Evolutionary conservation across 2,113 vertebrate genomes (phyloP).

Genomic region (Corythornis madagascariensis): DNA sequence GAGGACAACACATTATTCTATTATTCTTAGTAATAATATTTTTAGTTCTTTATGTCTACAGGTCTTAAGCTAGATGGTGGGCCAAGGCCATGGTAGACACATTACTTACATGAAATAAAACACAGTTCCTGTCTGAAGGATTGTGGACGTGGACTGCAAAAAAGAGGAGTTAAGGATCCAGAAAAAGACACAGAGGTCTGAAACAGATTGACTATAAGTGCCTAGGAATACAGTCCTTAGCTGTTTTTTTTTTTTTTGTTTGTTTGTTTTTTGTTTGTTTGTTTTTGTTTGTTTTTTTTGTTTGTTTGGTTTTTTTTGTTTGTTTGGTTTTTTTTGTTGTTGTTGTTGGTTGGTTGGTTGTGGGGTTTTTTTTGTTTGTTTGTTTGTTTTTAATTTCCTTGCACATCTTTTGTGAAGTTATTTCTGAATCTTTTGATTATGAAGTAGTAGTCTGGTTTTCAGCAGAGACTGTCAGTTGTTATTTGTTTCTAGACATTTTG

Average conservation of each 20-base stretch:
- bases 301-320: not conserved
- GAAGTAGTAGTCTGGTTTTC: not conserved
- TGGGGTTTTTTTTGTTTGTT: not conserved
- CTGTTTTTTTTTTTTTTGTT: not conserved
- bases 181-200: not conserved
- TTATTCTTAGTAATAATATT: constrained; percentile 54
- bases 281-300: not conserved
- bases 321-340: not conserved
- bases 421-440: not conserved
- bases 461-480: not conserved
- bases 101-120: constrained; percentile 15
- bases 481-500: not conserved
- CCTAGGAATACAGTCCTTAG: not conserved
- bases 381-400: no score
- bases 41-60: constrained; percentile 14
- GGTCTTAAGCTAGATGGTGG: not conserved
- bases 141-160: not conserved
- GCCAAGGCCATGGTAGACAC: not conserved
- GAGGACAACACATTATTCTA: constrained; percentile 10
- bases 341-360: no score
- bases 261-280: no score
- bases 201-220: not conserved
- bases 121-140: not conserved
- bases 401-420: not conserved
- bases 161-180: not conserved